phyloP scores from a whole-genome alignment of 2,113 vertebrate genomes.

The Saccopteryx bilineata region DNA sequence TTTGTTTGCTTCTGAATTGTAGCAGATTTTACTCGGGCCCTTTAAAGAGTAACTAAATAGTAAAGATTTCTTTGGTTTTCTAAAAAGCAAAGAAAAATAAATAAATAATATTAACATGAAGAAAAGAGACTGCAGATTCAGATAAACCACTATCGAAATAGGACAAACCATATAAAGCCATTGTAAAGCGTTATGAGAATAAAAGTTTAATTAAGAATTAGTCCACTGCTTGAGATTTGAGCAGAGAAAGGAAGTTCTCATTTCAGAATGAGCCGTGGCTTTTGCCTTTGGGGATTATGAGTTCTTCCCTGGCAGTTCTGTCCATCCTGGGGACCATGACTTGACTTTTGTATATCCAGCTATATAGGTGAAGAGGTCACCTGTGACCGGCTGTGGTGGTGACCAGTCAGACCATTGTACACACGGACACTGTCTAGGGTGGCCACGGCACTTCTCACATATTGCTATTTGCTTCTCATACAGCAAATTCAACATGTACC shows the following conservation, averaged over 20 bases:
- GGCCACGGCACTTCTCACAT: not conserved
- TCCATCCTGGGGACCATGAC: not conserved
- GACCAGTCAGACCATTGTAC: not conserved
- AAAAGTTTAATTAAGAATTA: conserved; percentile 28
- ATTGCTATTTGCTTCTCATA: not conserved
- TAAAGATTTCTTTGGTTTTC: conserved; percentile 31
- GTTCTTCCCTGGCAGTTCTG: not conserved
- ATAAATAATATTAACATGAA: not conserved
- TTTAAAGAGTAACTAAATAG: not conserved
- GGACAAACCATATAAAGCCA: not conserved
- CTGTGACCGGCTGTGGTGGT: not conserved
- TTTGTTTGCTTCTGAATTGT: not conserved
- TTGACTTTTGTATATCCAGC: not conserved
- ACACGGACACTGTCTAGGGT: not conserved
- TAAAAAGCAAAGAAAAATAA: conserved; percentile 2
- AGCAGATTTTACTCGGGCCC: not conserved
- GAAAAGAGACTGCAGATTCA: not conserved
- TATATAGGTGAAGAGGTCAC: not conserved
- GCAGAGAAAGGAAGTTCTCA: not conserved
- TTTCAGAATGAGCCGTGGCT: not conserved
- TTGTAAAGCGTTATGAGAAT: not conserved
- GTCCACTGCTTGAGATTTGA: not conserved
- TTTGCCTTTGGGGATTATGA: not conserved
- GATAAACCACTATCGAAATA: not conserved
- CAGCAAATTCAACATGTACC: not conserved